These are phyloP conservation scores for Sphaerodactylus townsendi DNA, from an alignment of 2,113 vertebrate species.

Conservation along the genomic window DNA sequence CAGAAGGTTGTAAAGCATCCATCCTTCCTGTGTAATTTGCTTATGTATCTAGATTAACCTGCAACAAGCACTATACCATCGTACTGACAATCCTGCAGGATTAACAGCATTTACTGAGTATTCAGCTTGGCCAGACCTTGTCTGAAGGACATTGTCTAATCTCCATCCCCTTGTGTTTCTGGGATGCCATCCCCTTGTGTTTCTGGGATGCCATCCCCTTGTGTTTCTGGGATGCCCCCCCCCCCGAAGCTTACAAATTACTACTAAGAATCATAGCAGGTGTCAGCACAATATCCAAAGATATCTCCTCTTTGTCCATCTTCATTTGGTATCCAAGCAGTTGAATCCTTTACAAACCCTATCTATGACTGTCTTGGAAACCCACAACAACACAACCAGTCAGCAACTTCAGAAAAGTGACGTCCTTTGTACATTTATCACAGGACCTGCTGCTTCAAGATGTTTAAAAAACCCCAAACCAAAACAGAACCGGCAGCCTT, in stretches of 20 bases:
- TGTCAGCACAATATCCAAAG: neutral
- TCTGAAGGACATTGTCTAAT: neutral
- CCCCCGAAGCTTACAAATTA: neutral
- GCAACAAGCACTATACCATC: neutral
- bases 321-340: neutral
- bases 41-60: constrained; percentile 18
- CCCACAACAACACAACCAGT: neutral
- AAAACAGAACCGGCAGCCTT: too few relatives aligned
- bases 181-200: too few relatives aligned
- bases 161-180: neutral
- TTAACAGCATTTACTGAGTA: constrained; percentile 1
- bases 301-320: neutral
- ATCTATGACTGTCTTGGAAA: neutral
- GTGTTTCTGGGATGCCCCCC: too few relatives aligned
- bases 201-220: too few relatives aligned
- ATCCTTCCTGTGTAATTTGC: constrained; percentile 28
- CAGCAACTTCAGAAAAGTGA: neutral
- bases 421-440: neutral
- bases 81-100: constrained; percentile 1
- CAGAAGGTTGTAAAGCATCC: neutral
- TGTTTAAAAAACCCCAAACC: too few relatives aligned
- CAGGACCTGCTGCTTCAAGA: neutral
- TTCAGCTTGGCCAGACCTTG: neutral
- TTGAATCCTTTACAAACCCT: neutral
- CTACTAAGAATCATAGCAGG: neutral